These are phyloP conservation scores for Lepidonotus clava DNA, from an alignment of 2,888 invertebrate species.

Conservation along the genomic window DNA sequence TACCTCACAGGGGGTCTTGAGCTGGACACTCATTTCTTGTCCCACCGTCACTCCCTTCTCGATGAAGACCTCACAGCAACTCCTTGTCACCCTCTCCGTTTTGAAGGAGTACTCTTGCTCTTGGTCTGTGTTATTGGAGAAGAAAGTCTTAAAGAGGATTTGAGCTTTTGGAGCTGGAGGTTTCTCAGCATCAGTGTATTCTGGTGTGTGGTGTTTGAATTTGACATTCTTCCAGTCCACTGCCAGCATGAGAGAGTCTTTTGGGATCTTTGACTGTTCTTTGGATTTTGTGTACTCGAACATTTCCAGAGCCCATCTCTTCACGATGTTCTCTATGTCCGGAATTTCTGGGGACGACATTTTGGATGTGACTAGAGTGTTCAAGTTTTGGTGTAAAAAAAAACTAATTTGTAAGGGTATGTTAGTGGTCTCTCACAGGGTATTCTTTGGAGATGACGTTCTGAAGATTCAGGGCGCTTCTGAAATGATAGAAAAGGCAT, in stretches of 20 bases:
- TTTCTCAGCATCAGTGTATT: constrained; percentile 70
- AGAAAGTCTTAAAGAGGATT: constrained; percentile 67
- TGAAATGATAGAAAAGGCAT: no score
- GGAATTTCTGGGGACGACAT: constrained; percentile 69
- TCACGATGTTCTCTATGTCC: constrained; percentile 78
- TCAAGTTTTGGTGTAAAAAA: no score
- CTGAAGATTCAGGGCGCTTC: no score
- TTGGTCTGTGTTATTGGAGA: constrained; percentile 67
- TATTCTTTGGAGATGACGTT: no score
- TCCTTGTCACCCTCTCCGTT: constrained; percentile 70
- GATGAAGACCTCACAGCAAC: constrained; percentile 72
- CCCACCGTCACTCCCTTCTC: constrained; percentile 70
- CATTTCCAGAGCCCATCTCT: constrained; percentile 79
- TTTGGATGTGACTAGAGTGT: constrained; percentile 1
- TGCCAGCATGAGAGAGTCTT: constrained; percentile 69
- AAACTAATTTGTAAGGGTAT: no score
- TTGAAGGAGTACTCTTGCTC: constrained; percentile 69
- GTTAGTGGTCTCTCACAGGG: no score
- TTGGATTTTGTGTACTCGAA: constrained; percentile 77
- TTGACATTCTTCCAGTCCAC: constrained; percentile 76
- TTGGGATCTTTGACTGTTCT: constrained; percentile 68
- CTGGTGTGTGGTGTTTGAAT: constrained; percentile 72
- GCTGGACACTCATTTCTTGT: constrained; percentile 76
- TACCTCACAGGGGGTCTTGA: constrained; percentile 80
- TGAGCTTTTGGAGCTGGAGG: constrained; percentile 65